Conservation (phyloP, 2,113 vertebrate genomes). For the Gorilla gorilla region DNA sequence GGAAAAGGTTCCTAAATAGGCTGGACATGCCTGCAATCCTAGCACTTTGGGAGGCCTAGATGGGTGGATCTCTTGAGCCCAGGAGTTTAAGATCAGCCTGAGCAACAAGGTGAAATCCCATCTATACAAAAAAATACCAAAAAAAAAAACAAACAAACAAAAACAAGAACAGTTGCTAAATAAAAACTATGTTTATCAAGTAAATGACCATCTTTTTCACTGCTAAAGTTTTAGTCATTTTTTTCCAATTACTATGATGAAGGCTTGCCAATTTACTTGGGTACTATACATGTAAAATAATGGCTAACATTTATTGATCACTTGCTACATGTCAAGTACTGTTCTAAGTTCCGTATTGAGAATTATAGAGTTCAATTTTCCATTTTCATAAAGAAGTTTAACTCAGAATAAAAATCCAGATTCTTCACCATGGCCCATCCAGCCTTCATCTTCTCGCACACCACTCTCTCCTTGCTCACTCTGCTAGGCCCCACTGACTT, state of each 20-base stretch:
- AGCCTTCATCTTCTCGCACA: not conserved
- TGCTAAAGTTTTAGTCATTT: not conserved
- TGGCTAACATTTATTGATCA: not conserved
- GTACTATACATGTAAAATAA: not conserved
- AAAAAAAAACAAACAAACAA: no score
- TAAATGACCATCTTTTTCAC: not conserved
- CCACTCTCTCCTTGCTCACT: not conserved
- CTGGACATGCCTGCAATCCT: no score
- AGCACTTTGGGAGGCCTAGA: no score
- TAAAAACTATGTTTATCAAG: not conserved
- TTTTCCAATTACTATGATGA: not conserved
- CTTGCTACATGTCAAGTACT: not conserved
- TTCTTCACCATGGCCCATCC: not conserved
- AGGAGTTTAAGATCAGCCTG: no score
- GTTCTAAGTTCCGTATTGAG: not conserved
- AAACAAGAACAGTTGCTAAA: not conserved
- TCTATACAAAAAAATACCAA: no score
- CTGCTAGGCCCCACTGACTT: not conserved
- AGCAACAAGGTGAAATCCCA: no score
- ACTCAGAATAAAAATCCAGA: not conserved
- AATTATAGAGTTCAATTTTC: not conserved
- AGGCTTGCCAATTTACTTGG: not conserved
- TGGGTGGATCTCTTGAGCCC: no score
- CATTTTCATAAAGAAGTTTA: constrained; percentile 18
- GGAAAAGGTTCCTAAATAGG: constrained; percentile 13